Conservation (phyloP, 2,888 invertebrate species). For the Gandaritis pyraliata region DNA sequence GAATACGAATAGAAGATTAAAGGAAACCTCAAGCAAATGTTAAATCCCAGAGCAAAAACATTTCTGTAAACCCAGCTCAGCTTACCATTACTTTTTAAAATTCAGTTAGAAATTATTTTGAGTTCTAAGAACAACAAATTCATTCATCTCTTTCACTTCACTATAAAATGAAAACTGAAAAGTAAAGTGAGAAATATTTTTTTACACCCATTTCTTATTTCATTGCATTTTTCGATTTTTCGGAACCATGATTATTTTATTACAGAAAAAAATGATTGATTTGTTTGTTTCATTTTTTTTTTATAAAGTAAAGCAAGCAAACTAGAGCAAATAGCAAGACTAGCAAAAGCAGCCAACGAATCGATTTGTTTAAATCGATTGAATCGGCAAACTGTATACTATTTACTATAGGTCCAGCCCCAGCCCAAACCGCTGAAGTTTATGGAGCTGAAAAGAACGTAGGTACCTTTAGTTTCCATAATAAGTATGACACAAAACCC, state of each 20-base stretch:
- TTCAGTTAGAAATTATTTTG: constrained; percentile 10
- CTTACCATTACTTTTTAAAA: constrained; percentile 66
- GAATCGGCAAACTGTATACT: too few relatives aligned
- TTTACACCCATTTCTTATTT: constrained; percentile 24
- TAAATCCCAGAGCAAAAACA: constrained; percentile 51
- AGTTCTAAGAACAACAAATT: constrained; percentile 10
- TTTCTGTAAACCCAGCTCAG: constrained; percentile 42
- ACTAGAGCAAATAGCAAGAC: too few relatives aligned
- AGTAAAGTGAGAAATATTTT: constrained; percentile 21
- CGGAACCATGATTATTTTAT: constrained; percentile 27
- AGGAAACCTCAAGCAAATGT: constrained; percentile 15
- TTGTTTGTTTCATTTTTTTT: too few relatives aligned
- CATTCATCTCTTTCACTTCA: constrained; percentile 4
- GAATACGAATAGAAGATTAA: background rate
- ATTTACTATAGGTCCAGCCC: too few relatives aligned
- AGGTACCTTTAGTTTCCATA: too few relatives aligned
- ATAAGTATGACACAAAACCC: too few relatives aligned
- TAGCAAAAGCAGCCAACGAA: too few relatives aligned
- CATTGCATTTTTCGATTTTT: constrained; percentile 35
- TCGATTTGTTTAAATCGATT: too few relatives aligned
- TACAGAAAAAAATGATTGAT: too few relatives aligned
- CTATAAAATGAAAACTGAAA: too few relatives aligned
- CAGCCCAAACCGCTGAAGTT: too few relatives aligned
- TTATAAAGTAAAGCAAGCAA: background rate
- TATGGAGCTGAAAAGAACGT: too few relatives aligned